Conservation (phyloP, 2,113 vertebrate species). For the Toxotes chatareus region DNA sequence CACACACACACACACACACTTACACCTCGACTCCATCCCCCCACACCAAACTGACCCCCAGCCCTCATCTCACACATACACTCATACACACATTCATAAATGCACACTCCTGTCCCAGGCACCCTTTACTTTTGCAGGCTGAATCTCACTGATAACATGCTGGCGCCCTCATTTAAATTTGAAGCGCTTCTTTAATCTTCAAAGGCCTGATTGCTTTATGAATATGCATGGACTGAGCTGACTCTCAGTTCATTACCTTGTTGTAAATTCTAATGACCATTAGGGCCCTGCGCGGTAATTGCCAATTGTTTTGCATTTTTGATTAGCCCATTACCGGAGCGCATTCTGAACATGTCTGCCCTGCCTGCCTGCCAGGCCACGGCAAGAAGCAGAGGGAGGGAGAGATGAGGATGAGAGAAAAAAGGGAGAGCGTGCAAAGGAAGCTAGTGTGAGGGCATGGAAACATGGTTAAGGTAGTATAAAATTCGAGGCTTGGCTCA, state of each 20-base stretch:
- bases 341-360: conserved; percentile 88
- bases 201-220: conserved; percentile 99
- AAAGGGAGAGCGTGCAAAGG: conserved; percentile 28
- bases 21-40: conserved; percentile 51
- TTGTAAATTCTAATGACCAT: conserved; percentile 99
- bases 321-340: conserved; percentile 99
- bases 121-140: conserved; percentile 93
- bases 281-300: conserved; percentile 93
- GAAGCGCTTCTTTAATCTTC: conserved; percentile 99
- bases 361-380: conserved; percentile 92
- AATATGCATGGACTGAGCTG: conserved; percentile 99
- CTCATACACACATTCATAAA: conserved; percentile 59
- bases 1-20: conserved; percentile 50
- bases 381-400: conserved; percentile 55
- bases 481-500: conserved; percentile 51
- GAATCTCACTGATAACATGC: conserved; percentile 99
- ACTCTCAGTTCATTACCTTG: conserved; percentile 99
- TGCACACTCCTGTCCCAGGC: conserved; percentile 76
- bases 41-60: conserved; percentile 67
- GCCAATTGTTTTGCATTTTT: conserved; percentile 99
- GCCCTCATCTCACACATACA: conserved; percentile 55
- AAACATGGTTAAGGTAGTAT: conserved; percentile 46
- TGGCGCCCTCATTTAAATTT: conserved; percentile 99
- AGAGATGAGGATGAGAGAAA: conserved; percentile 38
- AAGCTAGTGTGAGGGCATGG: conserved; percentile 25